phyloP scores from a whole-genome alignment of 2,113 vertebrate genomes.

The Bubo blakistoni region DNA sequence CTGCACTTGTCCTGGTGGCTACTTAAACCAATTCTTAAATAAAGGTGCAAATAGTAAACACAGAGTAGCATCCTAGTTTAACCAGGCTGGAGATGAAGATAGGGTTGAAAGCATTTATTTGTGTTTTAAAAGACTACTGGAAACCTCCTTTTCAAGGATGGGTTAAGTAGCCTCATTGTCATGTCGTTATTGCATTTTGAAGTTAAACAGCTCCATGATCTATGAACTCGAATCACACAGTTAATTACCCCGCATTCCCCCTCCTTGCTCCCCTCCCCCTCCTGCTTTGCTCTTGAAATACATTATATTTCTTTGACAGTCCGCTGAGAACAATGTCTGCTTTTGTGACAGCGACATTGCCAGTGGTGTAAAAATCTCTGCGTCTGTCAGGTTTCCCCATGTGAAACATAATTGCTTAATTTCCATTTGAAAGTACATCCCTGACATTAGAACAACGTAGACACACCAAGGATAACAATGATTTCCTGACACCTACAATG shows the following conservation, averaged over 20 bases:
- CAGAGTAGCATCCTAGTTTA: neutral
- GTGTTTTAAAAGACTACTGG: neutral
- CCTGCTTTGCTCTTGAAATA: conserved; percentile 55
- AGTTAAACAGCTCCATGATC: conserved; percentile 65
- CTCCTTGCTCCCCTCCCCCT: neutral
- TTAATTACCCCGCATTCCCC: conserved; percentile 66
- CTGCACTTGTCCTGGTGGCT: neutral
- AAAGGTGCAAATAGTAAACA: neutral
- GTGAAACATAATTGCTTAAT: conserved; percentile 78
- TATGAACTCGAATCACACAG: conserved; percentile 67
- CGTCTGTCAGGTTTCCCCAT: conserved; percentile 74
- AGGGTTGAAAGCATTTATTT: neutral
- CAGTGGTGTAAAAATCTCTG: conserved; percentile 74
- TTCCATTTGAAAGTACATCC: conserved; percentile 80
- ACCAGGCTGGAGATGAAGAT: neutral
- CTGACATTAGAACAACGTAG: conserved; percentile 70
- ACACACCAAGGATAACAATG: conserved; percentile 70
- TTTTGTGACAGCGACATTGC: conserved; percentile 67
- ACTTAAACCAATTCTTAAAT: neutral
- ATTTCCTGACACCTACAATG: conserved; percentile 73
- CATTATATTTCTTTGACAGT: conserved; percentile 70
- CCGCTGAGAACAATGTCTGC: conserved; percentile 60
- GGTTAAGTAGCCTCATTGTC: conserved; percentile 41
- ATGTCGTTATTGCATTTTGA: conserved; percentile 52
- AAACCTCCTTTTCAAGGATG: conserved; percentile 36